These are phyloP conservation scores for Nineta flava DNA, from an alignment of 2,888 invertebrate species.

Conservation along the genomic window DNA sequence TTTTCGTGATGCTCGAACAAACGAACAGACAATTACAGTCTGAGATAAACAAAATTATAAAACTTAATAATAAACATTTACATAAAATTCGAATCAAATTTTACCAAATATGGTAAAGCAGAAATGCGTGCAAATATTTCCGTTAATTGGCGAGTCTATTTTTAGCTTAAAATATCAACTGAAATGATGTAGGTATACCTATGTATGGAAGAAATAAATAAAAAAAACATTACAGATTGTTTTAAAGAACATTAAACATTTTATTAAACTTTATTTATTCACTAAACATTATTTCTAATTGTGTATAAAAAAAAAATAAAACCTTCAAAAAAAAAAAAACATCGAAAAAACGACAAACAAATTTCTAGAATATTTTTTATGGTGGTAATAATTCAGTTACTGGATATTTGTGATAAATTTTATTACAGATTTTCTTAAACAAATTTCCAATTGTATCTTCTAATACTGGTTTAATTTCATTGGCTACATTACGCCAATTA, in stretches of 20 bases:
- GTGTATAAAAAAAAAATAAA: not conserved
- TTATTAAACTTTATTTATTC: not conserved
- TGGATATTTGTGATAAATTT: slow-evolving; percentile 40
- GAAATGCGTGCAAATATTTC: too few species aligned
- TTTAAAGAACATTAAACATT: not conserved
- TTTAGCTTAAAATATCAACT: too few species aligned
- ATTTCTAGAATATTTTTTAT: slow-evolving; percentile 12
- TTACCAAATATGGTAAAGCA: too few species aligned
- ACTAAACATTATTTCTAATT: not conserved
- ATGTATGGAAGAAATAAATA: not conserved
- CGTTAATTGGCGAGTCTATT: too few species aligned
- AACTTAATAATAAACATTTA: too few species aligned
- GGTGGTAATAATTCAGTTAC: slow-evolving; percentile 35
- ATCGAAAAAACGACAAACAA: not conserved
- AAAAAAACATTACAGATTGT: not conserved
- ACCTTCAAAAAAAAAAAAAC: not conserved
- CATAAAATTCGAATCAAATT: too few species aligned
- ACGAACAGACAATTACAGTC: too few species aligned
- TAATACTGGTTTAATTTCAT: slow-evolving; percentile 53
- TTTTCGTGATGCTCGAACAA: too few species aligned
- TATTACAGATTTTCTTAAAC: slow-evolving; percentile 39
- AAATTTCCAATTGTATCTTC: slow-evolving; percentile 43
- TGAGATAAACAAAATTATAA: too few species aligned
- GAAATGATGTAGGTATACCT: too few species aligned
- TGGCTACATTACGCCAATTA: slow-evolving; percentile 55